Conservation (phyloP, 1,140 invertebrate species). For the Aricia agestis region DNA sequence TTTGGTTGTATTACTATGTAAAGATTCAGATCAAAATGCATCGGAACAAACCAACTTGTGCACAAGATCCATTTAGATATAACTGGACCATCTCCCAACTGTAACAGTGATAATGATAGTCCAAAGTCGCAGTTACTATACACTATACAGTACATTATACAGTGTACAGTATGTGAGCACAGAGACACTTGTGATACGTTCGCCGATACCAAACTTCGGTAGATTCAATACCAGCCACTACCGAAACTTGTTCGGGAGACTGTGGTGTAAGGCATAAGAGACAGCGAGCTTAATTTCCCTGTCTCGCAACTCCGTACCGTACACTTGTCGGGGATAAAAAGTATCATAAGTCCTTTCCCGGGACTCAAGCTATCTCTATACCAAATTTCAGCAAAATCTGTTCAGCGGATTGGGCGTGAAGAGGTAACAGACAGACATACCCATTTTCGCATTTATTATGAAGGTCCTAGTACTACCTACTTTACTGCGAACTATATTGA, state of each 20-base stretch:
- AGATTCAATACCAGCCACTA: constrained; percentile 56
- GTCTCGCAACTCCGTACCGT: too few species aligned
- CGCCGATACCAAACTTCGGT: constrained; percentile 41
- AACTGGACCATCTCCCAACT: background rate
- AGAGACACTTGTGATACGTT: constrained; percentile 33
- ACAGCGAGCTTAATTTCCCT: background rate
- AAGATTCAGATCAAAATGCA: too few species aligned
- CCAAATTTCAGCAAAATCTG: too few species aligned
- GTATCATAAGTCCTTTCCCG: too few species aligned
- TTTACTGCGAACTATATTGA: too few species aligned
- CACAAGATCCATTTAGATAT: background rate
- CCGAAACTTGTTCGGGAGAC: constrained; percentile 43
- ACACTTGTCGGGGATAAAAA: too few species aligned
- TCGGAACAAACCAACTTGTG: background rate
- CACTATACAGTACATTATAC: background rate
- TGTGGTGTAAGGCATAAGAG: constrained; percentile 29
- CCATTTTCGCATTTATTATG: too few species aligned
- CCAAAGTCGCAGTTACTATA: background rate
- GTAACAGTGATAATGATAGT: constrained; percentile 3
- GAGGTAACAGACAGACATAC: too few species aligned
- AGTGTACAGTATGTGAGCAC: constrained; percentile 1
- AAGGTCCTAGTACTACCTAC: too few species aligned
- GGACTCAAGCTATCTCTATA: too few species aligned
- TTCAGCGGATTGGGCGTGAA: too few species aligned
- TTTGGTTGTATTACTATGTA: too few species aligned